A percentile compares a stretch with the other conserved stretches of the same genome.
Conservation (phyloP, 2,888 invertebrate species). For the Carcina quercana region DNA sequence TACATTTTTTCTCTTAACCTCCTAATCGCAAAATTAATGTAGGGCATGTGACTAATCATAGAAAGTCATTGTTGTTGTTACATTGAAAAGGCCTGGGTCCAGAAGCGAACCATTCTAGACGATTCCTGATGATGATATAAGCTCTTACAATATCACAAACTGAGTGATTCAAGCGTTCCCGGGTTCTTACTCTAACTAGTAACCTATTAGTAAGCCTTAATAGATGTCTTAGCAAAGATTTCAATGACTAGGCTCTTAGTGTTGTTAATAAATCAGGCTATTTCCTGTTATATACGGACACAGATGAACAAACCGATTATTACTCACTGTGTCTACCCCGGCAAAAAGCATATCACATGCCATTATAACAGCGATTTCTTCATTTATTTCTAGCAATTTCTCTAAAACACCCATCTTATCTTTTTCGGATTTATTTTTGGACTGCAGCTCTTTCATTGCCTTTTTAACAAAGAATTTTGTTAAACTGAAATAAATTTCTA, state of each 20-base stretch:
- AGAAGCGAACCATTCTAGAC: no score
- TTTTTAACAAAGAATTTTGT: conserved; percentile 15
- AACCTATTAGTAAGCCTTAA: background rate
- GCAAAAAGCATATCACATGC: conserved; percentile 75
- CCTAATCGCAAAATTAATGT: no score
- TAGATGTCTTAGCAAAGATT: background rate
- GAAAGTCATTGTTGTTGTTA: no score
- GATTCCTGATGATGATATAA: background rate
- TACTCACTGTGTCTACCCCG: conserved; percentile 76
- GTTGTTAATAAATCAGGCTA: no score
- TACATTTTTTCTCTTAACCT: no score
- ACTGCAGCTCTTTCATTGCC: conserved; percentile 13
- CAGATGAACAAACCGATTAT: background rate
- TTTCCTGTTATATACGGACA: no score
- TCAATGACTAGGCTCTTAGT: background rate
- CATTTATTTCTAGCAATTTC: conserved; percentile 62
- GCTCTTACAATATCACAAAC: background rate
- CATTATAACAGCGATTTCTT: conserved; percentile 68
- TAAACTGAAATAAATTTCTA: conserved; percentile 14
- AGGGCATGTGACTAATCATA: no score
- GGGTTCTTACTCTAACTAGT: background rate
- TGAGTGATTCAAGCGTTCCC: background rate
- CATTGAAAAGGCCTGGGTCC: no score
- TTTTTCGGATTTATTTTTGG: conserved; percentile 16
- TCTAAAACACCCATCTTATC: conserved; percentile 64